phyloP scores from a whole-genome alignment of 2,113 vertebrate genomes.

The Amphiprion ocellaris region DNA sequence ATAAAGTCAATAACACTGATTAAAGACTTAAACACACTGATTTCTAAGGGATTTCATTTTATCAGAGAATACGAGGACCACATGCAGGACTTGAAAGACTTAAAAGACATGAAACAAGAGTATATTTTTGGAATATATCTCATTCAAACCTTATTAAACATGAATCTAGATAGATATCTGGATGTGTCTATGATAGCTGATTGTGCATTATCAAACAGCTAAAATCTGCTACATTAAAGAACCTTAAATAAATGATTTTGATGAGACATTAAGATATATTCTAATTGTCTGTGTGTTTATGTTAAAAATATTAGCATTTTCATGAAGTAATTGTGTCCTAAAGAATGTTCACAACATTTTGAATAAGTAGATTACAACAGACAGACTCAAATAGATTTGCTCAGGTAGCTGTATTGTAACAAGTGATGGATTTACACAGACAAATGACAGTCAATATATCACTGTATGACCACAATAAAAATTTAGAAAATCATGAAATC shows the following conservation, averaged over 20 bases:
- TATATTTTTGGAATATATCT: not conserved
- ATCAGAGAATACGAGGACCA: not conserved
- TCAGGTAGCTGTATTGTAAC: not conserved
- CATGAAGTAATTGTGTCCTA: not conserved
- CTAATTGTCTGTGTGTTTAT: not conserved
- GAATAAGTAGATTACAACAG: not conserved
- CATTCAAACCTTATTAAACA: constrained; percentile 21
- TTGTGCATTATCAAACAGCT: not conserved
- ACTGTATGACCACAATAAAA: not conserved
- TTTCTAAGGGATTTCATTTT: constrained; percentile 5
- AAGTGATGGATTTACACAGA: not conserved
- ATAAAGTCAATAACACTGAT: constrained; percentile 5
- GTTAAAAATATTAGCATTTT: not conserved
- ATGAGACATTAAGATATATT: not conserved
- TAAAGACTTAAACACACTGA: constrained; percentile 12
- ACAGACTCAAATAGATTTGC: not conserved
- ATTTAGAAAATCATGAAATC: too few species aligned
- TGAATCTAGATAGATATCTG: constrained; percentile 10
- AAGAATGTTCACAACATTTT: not conserved
- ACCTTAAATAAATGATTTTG: not conserved
- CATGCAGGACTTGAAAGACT: constrained; percentile 7
- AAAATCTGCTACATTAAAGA: not conserved
- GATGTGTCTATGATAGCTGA: not conserved
- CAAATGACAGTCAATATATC: not conserved
- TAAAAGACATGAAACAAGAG: constrained; percentile 34